Conservation (phyloP, 2,113 vertebrate genomes). For the Sapajus apella region DNA sequence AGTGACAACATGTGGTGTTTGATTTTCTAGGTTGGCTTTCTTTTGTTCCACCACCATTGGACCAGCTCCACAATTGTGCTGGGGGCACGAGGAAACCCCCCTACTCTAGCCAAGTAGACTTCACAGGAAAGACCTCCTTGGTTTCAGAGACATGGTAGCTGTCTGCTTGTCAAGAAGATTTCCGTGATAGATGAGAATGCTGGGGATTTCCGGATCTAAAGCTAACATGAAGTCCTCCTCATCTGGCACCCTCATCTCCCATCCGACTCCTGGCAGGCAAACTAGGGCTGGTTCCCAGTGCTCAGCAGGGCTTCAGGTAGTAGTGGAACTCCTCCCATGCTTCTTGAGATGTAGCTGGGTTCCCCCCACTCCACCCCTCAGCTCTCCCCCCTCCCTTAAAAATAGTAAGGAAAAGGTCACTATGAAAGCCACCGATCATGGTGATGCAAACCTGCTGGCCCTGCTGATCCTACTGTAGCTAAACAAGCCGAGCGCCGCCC, state of each 20-base stretch:
- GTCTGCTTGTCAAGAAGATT: not conserved
- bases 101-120: not conserved
- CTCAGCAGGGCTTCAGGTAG: not conserved
- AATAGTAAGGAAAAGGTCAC: not conserved
- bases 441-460: not conserved
- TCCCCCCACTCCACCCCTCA: not conserved
- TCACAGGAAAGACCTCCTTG: not conserved
- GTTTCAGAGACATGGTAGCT: not conserved
- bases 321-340: not conserved
- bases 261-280: not conserved
- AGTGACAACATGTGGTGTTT: no score
- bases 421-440: not conserved
- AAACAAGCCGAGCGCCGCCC: fast-evolving
- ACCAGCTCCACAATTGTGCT: not conserved
- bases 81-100: not conserved
- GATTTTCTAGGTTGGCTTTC: not conserved
- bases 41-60: not conserved
- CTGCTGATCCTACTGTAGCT: not conserved
- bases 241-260: not conserved
- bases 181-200: fast-evolving
- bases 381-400: no score
- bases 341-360: not conserved
- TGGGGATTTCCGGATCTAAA: not conserved
- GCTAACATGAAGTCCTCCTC: not conserved
- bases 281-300: not conserved